A percentile compares a stretch with the other conserved stretches of the same genome.
phyloP scores from a whole-genome alignment of 2,113 vertebrate species.

The Oncorhynchus tshawytscha region DNA sequence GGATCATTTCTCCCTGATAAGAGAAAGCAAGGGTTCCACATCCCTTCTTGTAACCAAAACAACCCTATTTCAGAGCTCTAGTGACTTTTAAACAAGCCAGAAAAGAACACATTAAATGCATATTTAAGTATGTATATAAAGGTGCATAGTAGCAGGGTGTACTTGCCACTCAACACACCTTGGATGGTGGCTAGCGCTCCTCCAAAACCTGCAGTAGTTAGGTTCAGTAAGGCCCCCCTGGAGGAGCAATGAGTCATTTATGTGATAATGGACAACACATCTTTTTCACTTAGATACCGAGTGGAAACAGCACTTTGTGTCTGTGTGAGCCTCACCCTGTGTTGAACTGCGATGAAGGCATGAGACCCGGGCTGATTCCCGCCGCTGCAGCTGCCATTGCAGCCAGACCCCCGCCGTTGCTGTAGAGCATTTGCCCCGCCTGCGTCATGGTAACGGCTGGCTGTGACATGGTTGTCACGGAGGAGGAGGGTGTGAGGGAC shows the following conservation, averaged over 20 bases:
- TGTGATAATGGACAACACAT: background rate
- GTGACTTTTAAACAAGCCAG: too few species aligned
- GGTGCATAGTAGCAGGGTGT: constrained; percentile 8
- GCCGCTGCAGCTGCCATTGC: constrained; percentile 88
- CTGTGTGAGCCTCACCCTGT: constrained; percentile 76
- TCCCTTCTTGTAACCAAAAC: too few species aligned
- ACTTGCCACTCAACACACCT: constrained; percentile 76
- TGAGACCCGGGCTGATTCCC: constrained; percentile 84
- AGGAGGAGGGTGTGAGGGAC: constrained; percentile 81
- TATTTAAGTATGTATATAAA: background rate
- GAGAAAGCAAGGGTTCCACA: too few species aligned
- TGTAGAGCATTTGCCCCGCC: constrained; percentile 73
- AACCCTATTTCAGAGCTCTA: too few species aligned
- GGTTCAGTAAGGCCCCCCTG: constrained; percentile 90
- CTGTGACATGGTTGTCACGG: constrained; percentile 69
- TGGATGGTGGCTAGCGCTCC: constrained; percentile 92
- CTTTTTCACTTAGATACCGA: background rate
- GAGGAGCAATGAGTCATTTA: background rate
- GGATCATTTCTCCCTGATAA: too few species aligned
- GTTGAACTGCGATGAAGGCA: constrained; percentile 86
- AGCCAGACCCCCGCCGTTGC: constrained; percentile 76
- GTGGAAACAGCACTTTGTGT: too few species aligned
- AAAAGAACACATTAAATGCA: too few species aligned
- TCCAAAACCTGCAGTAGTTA: constrained; percentile 84
- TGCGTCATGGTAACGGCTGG: constrained; percentile 86